Conservation (phyloP, 2,113 vertebrate genomes). For the zebrafish (Danio rerio) region DNA sequence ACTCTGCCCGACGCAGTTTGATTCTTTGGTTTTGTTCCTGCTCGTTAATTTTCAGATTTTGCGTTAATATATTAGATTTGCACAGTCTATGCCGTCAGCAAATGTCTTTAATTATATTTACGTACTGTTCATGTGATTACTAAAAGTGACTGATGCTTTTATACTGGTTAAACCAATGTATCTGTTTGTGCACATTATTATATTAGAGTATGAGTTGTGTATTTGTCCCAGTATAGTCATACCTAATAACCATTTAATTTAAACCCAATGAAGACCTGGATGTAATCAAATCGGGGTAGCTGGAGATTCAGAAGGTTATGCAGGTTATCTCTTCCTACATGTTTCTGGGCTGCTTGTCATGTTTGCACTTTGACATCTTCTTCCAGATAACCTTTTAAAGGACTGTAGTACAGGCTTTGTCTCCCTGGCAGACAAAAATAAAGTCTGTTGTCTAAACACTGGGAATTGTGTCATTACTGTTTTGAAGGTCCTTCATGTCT, state of each 20-base stretch:
- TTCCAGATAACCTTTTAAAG: slow-evolving; percentile 7
- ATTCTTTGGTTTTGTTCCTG: background rate
- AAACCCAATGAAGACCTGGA: no score
- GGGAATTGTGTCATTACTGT: background rate
- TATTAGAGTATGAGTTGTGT: background rate
- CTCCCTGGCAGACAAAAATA: background rate
- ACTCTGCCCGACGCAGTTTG: background rate
- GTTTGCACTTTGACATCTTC: background rate
- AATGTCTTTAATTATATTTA: slow-evolving; percentile 1
- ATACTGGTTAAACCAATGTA: no score
- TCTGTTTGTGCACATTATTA: background rate
- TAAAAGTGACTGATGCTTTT: background rate
- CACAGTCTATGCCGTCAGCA: background rate
- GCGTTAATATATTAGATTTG: background rate
- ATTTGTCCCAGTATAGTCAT: background rate
- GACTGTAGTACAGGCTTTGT: background rate
- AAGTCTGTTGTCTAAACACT: background rate
- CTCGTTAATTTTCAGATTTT: slow-evolving; percentile 2
- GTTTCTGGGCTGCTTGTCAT: background rate
- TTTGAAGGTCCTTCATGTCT: background rate
- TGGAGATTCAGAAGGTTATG: background rate
- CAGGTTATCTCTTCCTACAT: background rate
- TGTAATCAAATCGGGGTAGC: background rate
- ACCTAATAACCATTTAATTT: background rate
- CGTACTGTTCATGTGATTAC: background rate